These are phyloP conservation scores for Schizotus pectinicornis DNA, from an alignment of 2,888 invertebrate species.

Conservation along the genomic window DNA sequence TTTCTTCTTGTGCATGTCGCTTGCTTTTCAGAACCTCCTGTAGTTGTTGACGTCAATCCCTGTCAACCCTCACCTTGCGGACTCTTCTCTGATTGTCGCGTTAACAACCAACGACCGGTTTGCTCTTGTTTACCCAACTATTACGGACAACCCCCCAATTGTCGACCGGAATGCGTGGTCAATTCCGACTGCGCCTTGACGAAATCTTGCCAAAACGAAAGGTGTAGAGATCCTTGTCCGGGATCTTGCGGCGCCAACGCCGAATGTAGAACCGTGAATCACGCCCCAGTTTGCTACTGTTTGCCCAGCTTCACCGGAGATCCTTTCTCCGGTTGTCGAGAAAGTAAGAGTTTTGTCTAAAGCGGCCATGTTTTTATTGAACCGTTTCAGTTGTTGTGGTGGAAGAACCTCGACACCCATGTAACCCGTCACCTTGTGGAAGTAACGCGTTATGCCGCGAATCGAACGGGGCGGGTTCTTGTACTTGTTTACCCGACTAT, in stretches of 20 bases:
- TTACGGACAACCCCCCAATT: conserved; percentile 79
- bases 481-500: conserved; percentile 81
- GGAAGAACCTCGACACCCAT: conserved; percentile 60
- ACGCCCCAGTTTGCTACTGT: conserved; percentile 77
- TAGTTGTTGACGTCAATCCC: conserved; percentile 24
- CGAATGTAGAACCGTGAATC: conserved; percentile 72
- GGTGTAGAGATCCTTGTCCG: conserved; percentile 75
- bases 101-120: conserved; percentile 69
- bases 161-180: conserved; percentile 77
- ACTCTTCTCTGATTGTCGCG: conserved; percentile 76
- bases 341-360: conserved; percentile 41
- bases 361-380: neutral
- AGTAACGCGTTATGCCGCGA: conserved; percentile 85
- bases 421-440: conserved; percentile 85
- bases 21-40: conserved; percentile 49
- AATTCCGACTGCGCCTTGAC: conserved; percentile 76
- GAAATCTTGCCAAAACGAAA: conserved; percentile 73
- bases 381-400: conserved; percentile 25
- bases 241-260: conserved; percentile 79
- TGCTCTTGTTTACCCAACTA: conserved; percentile 79
- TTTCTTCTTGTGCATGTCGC: conserved; percentile 34
- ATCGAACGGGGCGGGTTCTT: conserved; percentile 80
- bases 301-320: conserved; percentile 75
- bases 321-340: conserved; percentile 77
- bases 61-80: conserved; percentile 75